Base-by-base conservation (phyloP, 2,797 vertebrate genomes). In the Benthosema pterotum region DNA sequence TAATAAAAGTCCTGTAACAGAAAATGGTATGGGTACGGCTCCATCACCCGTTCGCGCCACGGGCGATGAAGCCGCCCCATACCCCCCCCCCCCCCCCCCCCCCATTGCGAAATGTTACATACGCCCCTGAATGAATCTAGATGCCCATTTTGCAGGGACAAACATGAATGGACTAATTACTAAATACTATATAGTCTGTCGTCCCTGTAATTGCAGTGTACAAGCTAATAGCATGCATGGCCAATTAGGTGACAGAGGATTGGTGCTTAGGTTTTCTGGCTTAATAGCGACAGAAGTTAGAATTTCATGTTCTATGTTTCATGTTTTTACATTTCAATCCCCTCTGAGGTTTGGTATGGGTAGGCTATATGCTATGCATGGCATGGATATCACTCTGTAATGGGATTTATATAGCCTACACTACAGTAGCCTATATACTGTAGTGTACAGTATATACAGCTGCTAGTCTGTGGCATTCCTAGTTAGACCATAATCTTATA, bases 271-370 rank as follows among this genome's bases (percentile, higher is more conserved):
- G 32, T 25, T 55, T 75, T 63, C 11, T 75, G 74, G 72, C 74
- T 72, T 77, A 69, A 46, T 45, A 66, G 82, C 71, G 82, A 80
- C 73, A 73, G 71, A 4, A 38, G 32, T 38, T 38, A 38, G 32
- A 38, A 38, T 11, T n/a, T n/a, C n/a, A n/a, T n/a, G n/a, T n/a
- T n/a, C n/a, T n/a, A n/a, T n/a, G n/a, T n/a, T n/a, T n/a, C n/a
- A n/a, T n/a, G n/a, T n/a, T n/a, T n/a, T n/a, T n/a, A n/a, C 89
- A n/a, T 38, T 15, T 9, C 17, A 85, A 83, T 84, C 73, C 75
- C 69, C 53, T 65, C 75, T 71, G 5, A 42, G 60, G 68, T 70
- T 72, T 72, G 42, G 57, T 28, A 72, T 78, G 61, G n/a, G n/a
- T n/a, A n/a, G n/a, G n/a, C n/a, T n/a, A n/a, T n/a, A n/a, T n/a